Evolutionary conservation across 2,888 invertebrate species (phyloP), one percentile per base, ranked within the genome.

Genomic region (Slavum lentiscoides): DNA sequence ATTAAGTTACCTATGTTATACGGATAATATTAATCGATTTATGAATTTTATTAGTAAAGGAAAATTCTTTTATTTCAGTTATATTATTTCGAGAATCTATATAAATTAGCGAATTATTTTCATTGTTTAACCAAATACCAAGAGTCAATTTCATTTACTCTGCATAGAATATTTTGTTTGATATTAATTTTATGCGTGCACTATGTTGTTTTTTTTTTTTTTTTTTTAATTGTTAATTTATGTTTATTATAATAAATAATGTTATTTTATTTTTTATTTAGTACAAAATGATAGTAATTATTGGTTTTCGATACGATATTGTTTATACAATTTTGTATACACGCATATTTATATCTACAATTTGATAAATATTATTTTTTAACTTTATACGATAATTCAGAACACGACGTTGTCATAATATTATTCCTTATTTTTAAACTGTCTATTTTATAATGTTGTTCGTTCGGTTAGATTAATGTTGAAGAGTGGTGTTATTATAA

Each of bases 181-280:
- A 66, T 64, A 80, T 72, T 21, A 72, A 72, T 80, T 80, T 37
- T 72, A 77, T 62, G 69, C 15, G 77, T 21, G 69, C 70, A 62
- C 77, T 69, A 69, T 68, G 77, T 72, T 80, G 70, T 80, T 70
- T 77, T 77, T n/a, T n/a, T n/a, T 30, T 30, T 1, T 30, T 30
- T 30, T 30, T 30, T 66, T 64, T 55, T 9, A 70, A 66, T 80
- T 80, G 80, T 80, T 72, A 72, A 72, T 72, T 64, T 70, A 80
- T 70, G 70, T 80, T 80, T 70, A 80, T 66, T 64, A 64, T 70
- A 80, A 64, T 70, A 62, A 30, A 70, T 72, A 72, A 72, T 58
- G 21, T 66, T 80, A 72, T 66, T 80, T 80, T 72, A 64, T 80
- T 72, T 80, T 80, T 55, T 72, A 55, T 80, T 43, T 80, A 80